These are phyloP conservation scores for Dryococelus australis DNA, from an alignment of 2,888 invertebrate species.

Conservation along the genomic window DNA sequence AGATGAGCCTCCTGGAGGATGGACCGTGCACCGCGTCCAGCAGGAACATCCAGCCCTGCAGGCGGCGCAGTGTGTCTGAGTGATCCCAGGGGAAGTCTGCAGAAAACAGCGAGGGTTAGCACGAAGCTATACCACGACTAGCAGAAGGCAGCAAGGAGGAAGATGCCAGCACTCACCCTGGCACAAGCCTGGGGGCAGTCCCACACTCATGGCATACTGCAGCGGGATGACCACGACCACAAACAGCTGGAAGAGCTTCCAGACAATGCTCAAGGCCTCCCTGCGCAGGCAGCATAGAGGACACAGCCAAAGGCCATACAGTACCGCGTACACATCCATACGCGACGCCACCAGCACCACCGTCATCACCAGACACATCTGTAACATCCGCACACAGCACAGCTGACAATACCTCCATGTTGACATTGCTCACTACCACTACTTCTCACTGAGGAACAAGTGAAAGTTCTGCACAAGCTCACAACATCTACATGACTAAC, in stretches of 20 bases:
- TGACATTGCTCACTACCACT: no score
- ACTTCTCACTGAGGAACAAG: no score
- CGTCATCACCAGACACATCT: slow-evolving; percentile 85
- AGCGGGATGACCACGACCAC: slow-evolving; percentile 81
- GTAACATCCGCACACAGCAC: slow-evolving; percentile 49
- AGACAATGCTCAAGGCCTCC: slow-evolving; percentile 70
- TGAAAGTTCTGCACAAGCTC: no score
- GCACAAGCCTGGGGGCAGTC: slow-evolving; percentile 88
- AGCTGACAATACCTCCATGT: background rate
- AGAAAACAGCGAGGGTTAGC: slow-evolving; percentile 39
- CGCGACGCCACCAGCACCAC: slow-evolving; percentile 89
- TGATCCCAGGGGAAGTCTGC: slow-evolving; percentile 78
- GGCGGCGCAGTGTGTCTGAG: slow-evolving; percentile 65
- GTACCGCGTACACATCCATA: slow-evolving; percentile 86
- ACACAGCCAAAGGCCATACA: slow-evolving; percentile 71
- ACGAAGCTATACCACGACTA: no score
- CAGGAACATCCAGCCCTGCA: slow-evolving; percentile 90
- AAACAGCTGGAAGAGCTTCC: slow-evolving; percentile 85
- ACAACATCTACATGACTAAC: no score
- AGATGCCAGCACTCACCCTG: slow-evolving; percentile 65
- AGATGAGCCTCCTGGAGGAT: slow-evolving; percentile 80
- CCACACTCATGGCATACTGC: slow-evolving; percentile 89
- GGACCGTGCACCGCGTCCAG: slow-evolving; percentile 80
- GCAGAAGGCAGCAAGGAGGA: background rate
- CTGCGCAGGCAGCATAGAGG: slow-evolving; percentile 73